Evolutionary conservation across 2,113 vertebrate species (phyloP).

Genomic region (Chaetodon trifascialis): DNA sequence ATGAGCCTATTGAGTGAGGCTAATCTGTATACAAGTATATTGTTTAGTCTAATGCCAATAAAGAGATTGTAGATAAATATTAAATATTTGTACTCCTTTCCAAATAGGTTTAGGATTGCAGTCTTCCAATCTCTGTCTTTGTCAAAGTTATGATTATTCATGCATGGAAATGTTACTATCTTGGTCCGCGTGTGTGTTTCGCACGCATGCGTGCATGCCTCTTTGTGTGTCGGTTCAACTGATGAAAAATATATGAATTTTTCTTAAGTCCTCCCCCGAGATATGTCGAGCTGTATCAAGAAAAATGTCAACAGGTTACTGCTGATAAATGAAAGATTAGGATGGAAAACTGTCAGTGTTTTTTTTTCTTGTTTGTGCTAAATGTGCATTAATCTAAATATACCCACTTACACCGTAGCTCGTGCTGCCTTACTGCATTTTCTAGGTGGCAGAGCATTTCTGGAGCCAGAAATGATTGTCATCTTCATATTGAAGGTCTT

Average conservation of each 20-base stretch:
- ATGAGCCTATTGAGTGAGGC: neutral
- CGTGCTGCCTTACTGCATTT: neutral
- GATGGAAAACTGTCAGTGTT: neutral
- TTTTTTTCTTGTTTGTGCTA: neutral
- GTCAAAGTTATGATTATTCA: constrained; percentile 25
- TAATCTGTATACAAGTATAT: constrained; percentile 42
- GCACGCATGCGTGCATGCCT: neutral
- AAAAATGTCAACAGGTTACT: neutral
- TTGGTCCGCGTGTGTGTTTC: neutral
- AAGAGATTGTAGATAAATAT: constrained; percentile 45
- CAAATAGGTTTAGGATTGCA: constrained; percentile 41
- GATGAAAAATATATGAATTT: constrained; percentile 40
- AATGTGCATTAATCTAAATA: neutral
- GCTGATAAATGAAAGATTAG: neutral
- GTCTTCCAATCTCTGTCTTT: constrained; percentile 16
- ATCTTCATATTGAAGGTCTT: neutral
- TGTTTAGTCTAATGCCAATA: constrained; percentile 44
- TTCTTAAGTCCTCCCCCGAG: constrained; percentile 12
- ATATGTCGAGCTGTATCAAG: neutral
- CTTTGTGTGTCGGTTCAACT: neutral
- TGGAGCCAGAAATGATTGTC: neutral
- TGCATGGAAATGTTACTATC: neutral
- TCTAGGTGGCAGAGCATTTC: neutral
- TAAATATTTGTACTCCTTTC: constrained; percentile 57
- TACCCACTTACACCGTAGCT: neutral